Percentiles rank a stretch among this genome's conserved stretches.
Evolutionary conservation across 2,888 invertebrate genomes (phyloP).

Genomic region (Teleiodes luculella): DNA sequence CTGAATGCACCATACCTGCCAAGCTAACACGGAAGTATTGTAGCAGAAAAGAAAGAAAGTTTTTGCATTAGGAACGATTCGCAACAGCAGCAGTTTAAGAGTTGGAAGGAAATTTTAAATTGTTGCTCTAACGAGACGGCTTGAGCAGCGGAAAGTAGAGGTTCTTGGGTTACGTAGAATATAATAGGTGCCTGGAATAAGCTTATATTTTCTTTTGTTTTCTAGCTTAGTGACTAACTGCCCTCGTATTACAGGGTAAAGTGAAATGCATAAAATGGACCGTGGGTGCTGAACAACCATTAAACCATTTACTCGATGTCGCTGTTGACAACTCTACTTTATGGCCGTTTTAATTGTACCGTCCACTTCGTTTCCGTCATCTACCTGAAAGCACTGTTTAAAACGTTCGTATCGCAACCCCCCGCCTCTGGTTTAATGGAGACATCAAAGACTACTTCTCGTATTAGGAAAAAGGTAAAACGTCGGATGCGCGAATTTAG

Average conservation of each 20-base stretch:
- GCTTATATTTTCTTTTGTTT: neutral
- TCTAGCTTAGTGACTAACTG: neutral
- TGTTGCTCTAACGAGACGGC: slow-evolving; percentile 11
- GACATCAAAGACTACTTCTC: neutral
- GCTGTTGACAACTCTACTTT: slow-evolving; percentile 14
- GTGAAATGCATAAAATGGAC: slow-evolving; percentile 11
- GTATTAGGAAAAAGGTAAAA: neutral
- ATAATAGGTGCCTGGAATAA: neutral
- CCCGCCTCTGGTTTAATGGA: neutral
- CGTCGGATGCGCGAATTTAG: neutral
- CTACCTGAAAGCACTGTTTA: slow-evolving; percentile 8
- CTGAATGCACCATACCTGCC: neutral
- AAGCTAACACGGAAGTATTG: slow-evolving; percentile 5
- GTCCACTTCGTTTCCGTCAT: slow-evolving; percentile 5
- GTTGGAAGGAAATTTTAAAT: slow-evolving; percentile 13
- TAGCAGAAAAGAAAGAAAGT: slow-evolving; percentile 9
- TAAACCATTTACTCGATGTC: slow-evolving; percentile 14
- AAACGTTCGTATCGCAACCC: neutral
- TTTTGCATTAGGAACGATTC: slow-evolving; percentile 10
- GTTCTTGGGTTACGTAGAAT: neutral
- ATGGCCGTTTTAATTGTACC: slow-evolving; percentile 14
- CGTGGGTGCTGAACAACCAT: slow-evolving; percentile 5
- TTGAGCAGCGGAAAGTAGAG: neutral
- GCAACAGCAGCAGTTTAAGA: slow-evolving; percentile 8
- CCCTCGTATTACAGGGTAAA: neutral